Percentiles rank a stretch among this genome's conserved stretches.
These are phyloP conservation scores for Drosophila pachea DNA, from an alignment of 1,140 invertebrate genomes.

Conservation along the genomic window DNA sequence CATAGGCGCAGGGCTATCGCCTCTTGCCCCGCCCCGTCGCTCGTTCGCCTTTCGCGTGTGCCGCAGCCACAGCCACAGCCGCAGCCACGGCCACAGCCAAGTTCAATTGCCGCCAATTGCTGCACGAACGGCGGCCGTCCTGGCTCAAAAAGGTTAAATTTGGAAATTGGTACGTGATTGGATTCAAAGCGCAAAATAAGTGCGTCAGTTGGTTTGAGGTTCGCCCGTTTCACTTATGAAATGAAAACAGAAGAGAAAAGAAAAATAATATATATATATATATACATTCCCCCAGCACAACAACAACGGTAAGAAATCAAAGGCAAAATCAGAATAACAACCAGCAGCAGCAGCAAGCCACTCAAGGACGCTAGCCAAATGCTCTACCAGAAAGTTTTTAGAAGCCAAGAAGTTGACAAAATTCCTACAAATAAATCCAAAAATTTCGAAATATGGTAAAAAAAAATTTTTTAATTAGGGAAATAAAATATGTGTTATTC, in stretches of 20 bases:
- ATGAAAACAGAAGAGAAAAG: constrained; percentile 28
- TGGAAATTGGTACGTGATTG: constrained; percentile 77
- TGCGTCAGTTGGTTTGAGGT: constrained; percentile 61
- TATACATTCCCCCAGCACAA: too few species aligned
- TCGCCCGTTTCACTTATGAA: constrained; percentile 63
- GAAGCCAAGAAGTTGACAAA: too few species aligned
- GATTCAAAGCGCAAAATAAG: constrained; percentile 77
- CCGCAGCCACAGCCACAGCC: neutral
- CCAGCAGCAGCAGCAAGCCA: neutral
- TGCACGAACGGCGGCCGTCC: constrained; percentile 20
- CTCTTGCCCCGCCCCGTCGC: too few species aligned
- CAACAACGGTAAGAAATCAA: constrained; percentile 21
- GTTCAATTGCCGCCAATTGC: constrained; percentile 46
- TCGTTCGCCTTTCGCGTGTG: too few species aligned
- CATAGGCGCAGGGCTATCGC: neutral
- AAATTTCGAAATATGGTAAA: too few species aligned
- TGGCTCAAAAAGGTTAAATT: constrained; percentile 74
- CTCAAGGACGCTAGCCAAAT: neutral
- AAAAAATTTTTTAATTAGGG: too few species aligned
- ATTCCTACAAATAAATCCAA: too few species aligned
- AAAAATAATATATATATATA: neutral
- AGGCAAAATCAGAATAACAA: constrained; percentile 32
- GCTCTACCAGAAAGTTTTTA: too few species aligned
- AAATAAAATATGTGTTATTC: too few species aligned
- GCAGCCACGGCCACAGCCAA: constrained; percentile 2